phyloP scores from a whole-genome alignment of 2,113 vertebrate species.

The Pelecanus crispus region DNA sequence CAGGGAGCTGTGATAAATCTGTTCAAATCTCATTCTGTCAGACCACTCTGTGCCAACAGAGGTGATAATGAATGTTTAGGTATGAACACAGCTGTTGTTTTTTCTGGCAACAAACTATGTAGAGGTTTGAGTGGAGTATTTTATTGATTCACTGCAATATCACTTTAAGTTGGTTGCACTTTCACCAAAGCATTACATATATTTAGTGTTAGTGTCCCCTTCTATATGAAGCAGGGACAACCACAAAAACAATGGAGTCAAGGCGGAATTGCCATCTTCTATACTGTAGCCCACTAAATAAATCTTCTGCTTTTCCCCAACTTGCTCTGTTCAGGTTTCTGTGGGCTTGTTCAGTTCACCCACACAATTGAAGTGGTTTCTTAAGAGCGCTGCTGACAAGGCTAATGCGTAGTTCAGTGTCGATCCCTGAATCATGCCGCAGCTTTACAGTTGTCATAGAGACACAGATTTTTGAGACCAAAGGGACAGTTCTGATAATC shows the following conservation, averaged over 20 bases:
- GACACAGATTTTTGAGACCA: conserved; percentile 12
- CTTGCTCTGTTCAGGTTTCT: neutral
- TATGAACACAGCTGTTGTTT: neutral
- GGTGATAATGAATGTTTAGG: neutral
- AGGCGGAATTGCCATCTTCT: neutral
- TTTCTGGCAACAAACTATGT: neutral
- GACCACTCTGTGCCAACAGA: neutral
- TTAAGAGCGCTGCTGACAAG: neutral
- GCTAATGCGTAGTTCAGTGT: neutral
- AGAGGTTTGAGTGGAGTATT: neutral
- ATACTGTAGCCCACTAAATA: neutral
- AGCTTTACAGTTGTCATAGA: conserved; percentile 45
- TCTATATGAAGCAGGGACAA: neutral
- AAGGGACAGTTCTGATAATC: neutral
- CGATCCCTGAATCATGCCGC: neutral
- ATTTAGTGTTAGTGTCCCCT: neutral
- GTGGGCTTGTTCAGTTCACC: neutral
- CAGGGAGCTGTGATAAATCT: neutral
- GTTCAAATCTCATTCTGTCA: neutral
- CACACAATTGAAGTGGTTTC: neutral
- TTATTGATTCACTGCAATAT: neutral
- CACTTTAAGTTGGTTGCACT: neutral
- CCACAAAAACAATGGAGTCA: neutral
- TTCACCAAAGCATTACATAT: neutral
- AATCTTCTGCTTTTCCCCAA: neutral